Conservation (phyloP, 1,140 invertebrate genomes). For the Mercenaria mercenaria region DNA sequence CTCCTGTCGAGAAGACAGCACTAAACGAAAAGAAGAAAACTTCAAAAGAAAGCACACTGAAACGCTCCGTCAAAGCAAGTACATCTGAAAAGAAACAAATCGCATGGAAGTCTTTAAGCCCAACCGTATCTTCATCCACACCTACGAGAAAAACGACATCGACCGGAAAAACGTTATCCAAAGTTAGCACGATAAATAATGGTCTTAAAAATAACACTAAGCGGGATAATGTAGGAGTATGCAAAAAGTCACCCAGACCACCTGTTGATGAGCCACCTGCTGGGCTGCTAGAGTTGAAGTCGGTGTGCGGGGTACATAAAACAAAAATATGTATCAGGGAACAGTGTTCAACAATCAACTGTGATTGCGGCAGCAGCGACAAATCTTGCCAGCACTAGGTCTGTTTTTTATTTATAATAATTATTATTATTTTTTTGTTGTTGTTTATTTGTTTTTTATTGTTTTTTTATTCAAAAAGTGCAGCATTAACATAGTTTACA, state of each 20-base stretch:
- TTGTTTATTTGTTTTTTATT: too few species aligned
- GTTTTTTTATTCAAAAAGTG: too few species aligned
- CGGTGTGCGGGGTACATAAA: conserved; percentile 50
- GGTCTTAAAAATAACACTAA: neutral
- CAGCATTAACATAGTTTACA: too few species aligned
- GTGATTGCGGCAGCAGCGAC: neutral
- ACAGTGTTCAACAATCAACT: neutral
- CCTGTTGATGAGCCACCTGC: neutral
- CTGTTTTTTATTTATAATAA: too few species aligned
- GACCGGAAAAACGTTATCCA: neutral
- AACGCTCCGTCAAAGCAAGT: neutral
- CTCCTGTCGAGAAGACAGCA: neutral
- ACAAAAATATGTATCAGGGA: conserved; percentile 31
- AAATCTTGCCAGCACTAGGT: neutral
- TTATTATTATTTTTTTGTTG: too few species aligned
- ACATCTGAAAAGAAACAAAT: neutral
- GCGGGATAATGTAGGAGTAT: neutral
- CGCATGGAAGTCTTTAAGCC: neutral
- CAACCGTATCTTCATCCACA: neutral
- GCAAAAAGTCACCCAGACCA: neutral
- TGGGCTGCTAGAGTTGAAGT: conserved; percentile 28
- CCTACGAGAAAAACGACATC: neutral
- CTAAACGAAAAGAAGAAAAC: neutral
- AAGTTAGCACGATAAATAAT: neutral
- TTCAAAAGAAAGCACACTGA: neutral